Conservation (phyloP, 2,888 invertebrate genomes). For the Cheilosia scutellata region DNA sequence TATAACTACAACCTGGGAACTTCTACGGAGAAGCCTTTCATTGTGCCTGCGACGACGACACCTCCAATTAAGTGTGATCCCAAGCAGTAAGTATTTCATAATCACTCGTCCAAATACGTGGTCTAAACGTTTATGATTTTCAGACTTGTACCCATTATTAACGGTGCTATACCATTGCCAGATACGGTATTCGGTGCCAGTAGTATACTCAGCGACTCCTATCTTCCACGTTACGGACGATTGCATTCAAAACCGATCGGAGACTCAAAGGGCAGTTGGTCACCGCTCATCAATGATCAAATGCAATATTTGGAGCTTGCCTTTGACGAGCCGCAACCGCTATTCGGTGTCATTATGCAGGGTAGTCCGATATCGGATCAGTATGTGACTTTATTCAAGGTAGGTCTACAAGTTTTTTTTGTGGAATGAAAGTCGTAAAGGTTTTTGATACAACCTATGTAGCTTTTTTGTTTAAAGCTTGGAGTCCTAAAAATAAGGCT, state of each 20-base stretch:
- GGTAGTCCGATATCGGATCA: constrained; percentile 89
- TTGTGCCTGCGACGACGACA: constrained; percentile 81
- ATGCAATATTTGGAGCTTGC: constrained; percentile 90
- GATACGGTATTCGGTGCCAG: constrained; percentile 86
- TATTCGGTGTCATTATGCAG: constrained; percentile 90
- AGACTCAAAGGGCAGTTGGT: constrained; percentile 87
- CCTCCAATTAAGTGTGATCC: constrained; percentile 84
- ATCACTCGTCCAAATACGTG: neutral
- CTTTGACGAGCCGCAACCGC: constrained; percentile 87
- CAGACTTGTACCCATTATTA: constrained; percentile 84
- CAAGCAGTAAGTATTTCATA: constrained; percentile 80
- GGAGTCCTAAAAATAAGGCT: neutral
- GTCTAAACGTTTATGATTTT: neutral
- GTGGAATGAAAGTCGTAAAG: neutral
- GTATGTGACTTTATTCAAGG: constrained; percentile 91
- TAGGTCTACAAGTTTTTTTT: neutral
- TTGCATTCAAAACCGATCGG: constrained; percentile 83
- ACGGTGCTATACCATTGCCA: constrained; percentile 79
- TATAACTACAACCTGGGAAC: neutral
- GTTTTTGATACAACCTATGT: neutral
- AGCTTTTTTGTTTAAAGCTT: neutral
- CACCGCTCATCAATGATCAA: constrained; percentile 86
- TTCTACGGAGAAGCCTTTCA: constrained; percentile 62
- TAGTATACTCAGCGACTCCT: constrained; percentile 84
- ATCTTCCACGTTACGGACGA: constrained; percentile 85